Percentiles rank a stretch among this genome's conserved stretches.
phyloP scores from a whole-genome alignment of 37 sponge, comb jelly and placozoan species.

The Bolinopsis microptera region DNA sequence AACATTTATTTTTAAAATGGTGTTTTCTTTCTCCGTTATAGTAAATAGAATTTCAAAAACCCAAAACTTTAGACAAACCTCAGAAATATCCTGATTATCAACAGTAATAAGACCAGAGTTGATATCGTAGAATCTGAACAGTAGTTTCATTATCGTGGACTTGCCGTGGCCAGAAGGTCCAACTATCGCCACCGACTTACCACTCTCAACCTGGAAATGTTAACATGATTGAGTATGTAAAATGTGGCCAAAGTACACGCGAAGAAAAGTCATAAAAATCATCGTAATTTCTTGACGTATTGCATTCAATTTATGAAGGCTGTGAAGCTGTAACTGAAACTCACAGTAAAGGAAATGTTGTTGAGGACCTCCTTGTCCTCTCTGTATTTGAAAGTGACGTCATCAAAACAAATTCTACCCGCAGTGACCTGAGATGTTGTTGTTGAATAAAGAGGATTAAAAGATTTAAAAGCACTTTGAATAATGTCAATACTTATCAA shows the following conservation, averaged over 20 bases:
- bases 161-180: conserved; percentile 98
- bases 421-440: conserved; percentile 66
- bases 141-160: conserved; percentile 92
- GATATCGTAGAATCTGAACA: conserved; percentile 95
- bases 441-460: conserved; percentile 65
- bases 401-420: conserved; percentile 82
- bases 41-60: too few species aligned
- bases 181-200: conserved; percentile 90
- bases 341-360: conserved; percentile 77
- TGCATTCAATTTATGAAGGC: too few species aligned
- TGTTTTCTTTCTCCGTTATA: too few species aligned
- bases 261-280: too few species aligned
- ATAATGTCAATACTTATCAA: too few species aligned
- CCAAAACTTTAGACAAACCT: too few species aligned
- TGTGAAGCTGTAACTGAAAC: too few species aligned
- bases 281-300: too few species aligned
- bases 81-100: conserved; percentile 88
- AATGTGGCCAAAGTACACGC: too few species aligned
- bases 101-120: conserved; percentile 71
- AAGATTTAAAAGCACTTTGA: background rate
- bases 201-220: conserved; percentile 71
- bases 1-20: too few species aligned
- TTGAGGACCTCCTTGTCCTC: conserved; percentile 81
- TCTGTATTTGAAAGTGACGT: conserved; percentile 85
- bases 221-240: too few species aligned